These are phyloP conservation scores for Carollia perspicillata DNA, from an alignment of 2,113 vertebrate genomes.

Conservation along the genomic window DNA sequence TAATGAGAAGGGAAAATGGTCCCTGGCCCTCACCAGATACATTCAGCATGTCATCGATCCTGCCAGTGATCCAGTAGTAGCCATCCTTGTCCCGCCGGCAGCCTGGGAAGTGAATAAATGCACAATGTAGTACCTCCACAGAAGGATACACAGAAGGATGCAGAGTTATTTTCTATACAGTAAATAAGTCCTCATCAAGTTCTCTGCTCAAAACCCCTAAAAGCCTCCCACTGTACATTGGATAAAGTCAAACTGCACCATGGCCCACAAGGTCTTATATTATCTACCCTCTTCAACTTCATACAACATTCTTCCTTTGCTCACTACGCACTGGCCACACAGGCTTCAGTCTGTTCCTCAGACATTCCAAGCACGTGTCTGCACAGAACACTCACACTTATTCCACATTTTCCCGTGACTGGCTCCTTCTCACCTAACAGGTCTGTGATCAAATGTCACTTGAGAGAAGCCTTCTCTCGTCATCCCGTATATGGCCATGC, in stretches of 20 bases:
- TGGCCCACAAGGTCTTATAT: background rate
- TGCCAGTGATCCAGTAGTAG: constrained; percentile 98
- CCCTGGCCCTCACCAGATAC: constrained; percentile 89
- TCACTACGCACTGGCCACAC: background rate
- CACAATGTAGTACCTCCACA: background rate
- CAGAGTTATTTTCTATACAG: constrained; percentile 41
- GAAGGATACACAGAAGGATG: background rate
- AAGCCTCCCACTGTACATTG: background rate
- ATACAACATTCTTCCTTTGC: background rate
- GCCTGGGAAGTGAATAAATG: constrained; percentile 80
- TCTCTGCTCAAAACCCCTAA: background rate
- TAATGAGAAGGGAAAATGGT: background rate
- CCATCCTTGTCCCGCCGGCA: constrained; percentile 95
- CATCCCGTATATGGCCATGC: background rate
- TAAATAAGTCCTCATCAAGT: constrained; percentile 13
- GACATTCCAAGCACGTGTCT: background rate
- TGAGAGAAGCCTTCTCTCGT: background rate
- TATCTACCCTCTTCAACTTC: background rate
- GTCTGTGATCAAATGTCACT: background rate
- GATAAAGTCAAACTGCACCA: constrained; percentile 18
- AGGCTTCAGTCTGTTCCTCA: background rate
- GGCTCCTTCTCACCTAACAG: background rate
- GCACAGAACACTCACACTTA: background rate
- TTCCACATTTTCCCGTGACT: background rate
- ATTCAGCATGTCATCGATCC: constrained; percentile 98